Evolutionary conservation across 2,888 invertebrate genomes (phyloP), one percentile per base, ranked within the genome.

Genomic region (Diabrotica balteata): DNA sequence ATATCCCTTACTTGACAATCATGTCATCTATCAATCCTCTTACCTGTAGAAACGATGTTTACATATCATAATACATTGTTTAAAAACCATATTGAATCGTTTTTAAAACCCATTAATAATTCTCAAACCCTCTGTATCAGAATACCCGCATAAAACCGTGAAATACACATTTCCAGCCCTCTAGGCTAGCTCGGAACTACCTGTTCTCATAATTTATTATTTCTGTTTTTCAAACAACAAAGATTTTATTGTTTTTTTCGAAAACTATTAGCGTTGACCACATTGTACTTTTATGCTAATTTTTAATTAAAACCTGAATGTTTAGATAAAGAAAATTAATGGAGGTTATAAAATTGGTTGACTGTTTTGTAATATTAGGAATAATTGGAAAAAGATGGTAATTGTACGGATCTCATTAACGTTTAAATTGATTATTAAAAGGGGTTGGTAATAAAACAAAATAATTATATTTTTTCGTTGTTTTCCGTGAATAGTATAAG

Each of bases 81-180:
- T 57, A 45, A 57, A 57, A 46, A 17, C 46, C 46, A 17, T 57
- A n/a, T 10, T 43, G 17, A 57, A 57, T 57, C 57, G 8, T 57
- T 57, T 45, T 57, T 45, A 57, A 57, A 53, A 57, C 8, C 46
- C 57, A 57, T 57, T 57, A 57, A 57, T 45, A 57, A 57, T 46
- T 45, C 55, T 57, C 3, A 45, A 44, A 57, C 7, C 55, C 17
- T 45, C 8, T 42, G 54, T 54, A 42, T 54, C 54, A 57, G n/a
- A 53, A 46, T 61, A 61, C 61, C 61, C 53, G 45, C 49, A 52
- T 22, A 52, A 52, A 44, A 52, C 52, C 53, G 53, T 61, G 51
- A 57, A 57, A 57, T 57, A 57, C 45, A 9, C 17, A 17, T 45
- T 57, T 45, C 45, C 57, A 57, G 45, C 57, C 57, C 57, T 45